Evolutionary conservation across 2,888 invertebrate species (phyloP), one percentile per base, ranked within the genome.

Genomic region (Zonitis immaculata): DNA sequence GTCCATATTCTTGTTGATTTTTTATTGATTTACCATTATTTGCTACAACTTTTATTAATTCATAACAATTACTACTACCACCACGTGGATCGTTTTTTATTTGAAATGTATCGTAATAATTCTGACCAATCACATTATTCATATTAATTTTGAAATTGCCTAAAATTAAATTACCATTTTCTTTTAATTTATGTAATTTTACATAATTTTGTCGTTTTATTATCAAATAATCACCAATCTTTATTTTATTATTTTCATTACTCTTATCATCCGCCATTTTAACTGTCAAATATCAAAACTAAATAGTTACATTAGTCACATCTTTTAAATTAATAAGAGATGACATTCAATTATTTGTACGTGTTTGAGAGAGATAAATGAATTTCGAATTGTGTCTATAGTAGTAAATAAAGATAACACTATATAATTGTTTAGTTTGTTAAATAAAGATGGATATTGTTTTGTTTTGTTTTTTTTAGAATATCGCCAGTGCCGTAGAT

Each of bases 181-280:
- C 67, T 61, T 82, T 84, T 53, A 89, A 81, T 75, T 88, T 88
- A 62, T 88, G 86, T 16, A 91, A 71, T 74, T 91, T 91, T 54
- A 83, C 86, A 69, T 85, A 91, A 64, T 84, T 86, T 62, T 90
- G 88, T 54, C 88, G 82, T 69, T 91, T 87, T 42, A 91, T 82
- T 50, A 91, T 79, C 47, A 91, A 82, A 69, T 86, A 87, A 66
- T 87, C 84, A 6, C 89, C 89, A 9, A 83, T 68, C 72, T 81
- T 81, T 52, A 90, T 84, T 51, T 54, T 63, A 50, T 65, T 58
- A 16, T 45, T 12, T 9, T 50, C 27, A 27, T n/a, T n/a, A n/a
- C n/a, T n/a, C n/a, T n/a, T n/a, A n/a, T n/a, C n/a, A n/a, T n/a
- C n/a, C n/a, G n/a, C n/a, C n/a, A n/a, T n/a, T n/a, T n/a, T n/a